Base-by-base conservation (phyloP, 2,888 invertebrate species). In the Tetranychus piercei region DNA sequence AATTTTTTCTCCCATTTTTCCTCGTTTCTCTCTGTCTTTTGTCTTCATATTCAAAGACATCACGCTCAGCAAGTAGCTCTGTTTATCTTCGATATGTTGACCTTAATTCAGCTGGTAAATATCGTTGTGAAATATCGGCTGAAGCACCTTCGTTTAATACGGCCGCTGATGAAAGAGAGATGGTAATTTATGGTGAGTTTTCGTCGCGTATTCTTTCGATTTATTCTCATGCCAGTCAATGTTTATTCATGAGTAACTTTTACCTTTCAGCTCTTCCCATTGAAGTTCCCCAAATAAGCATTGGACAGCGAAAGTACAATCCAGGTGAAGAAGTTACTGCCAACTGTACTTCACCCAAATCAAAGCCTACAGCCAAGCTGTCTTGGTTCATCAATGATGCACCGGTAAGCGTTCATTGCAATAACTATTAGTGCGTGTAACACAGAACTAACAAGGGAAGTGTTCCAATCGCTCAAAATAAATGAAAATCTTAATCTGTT, bases 81-180 rank as follows among this genome's bases (percentile, higher is more conserved):
- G 69, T 69, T 69, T 69, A 69, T 34, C 69, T 69, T 20, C 20
- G 34, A 20, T 69, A 71, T 71, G 45, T 71, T 34, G 45, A 71
- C 34, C 44, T n/a, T 20, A 71, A 71, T 43, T 71, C 71, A 15
- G 45, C 45, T 6, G 44, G 44, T 23, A 69, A 69, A 34, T 73
- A 64, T 73, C 55, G 73, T 22, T 73, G 73, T 65, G 78, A 79
- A 75, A 78, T 79, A 11, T 78, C 78, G 0, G 79, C 79, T 1
- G 79, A 79, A 74, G 79, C 79, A 1, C 79, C 79, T 5, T 76
- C 76, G 71, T 79, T 79, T 66, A 76, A 77, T 44, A 79, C 79
- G 7, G 78, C 78, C 0, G 78, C 77, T 72, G 78, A 76, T 7
- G 78, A 79, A 69, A 78, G 77, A 70, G 74, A 77, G 44, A 78